phyloP scores from a whole-genome alignment of 1,140 invertebrate species.

The Drosophila sechellia region DNA sequence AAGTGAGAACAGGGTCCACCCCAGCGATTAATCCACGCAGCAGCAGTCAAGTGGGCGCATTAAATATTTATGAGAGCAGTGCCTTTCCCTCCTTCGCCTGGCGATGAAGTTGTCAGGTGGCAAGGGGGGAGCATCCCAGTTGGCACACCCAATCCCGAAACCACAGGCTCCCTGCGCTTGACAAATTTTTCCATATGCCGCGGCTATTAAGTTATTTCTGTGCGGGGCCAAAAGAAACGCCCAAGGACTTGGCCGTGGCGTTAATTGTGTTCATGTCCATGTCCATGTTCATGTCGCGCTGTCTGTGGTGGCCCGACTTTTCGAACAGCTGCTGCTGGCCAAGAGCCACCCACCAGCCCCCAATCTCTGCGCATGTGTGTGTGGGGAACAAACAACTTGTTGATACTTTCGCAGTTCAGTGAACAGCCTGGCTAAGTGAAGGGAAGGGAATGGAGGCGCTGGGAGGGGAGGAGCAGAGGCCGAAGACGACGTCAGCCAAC shows the following conservation, averaged over 20 bases:
- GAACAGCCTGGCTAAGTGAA: conserved; percentile 50
- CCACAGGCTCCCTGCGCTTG: conserved; percentile 59
- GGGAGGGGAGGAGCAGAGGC: conserved; percentile 13
- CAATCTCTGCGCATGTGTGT: conserved; percentile 41
- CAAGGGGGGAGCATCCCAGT: conserved; percentile 14
- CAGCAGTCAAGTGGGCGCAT: conserved; percentile 48
- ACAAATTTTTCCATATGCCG: conserved; percentile 75
- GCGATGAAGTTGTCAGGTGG: conserved; percentile 52
- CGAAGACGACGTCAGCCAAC: conserved; percentile 65
- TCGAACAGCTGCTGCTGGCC: conserved; percentile 68
- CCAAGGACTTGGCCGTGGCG: conserved; percentile 54
- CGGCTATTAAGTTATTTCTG: conserved; percentile 76
- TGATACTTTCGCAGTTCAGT: conserved; percentile 82
- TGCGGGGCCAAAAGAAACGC: background rate
- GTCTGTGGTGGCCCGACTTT: conserved; percentile 42
- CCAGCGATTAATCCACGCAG: conserved; percentile 36
- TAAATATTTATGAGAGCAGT: conserved; percentile 66
- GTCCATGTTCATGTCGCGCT: conserved; percentile 44
- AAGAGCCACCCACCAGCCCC: conserved; percentile 14
- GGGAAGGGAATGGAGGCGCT: background rate
- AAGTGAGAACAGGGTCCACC: conserved; percentile 38
- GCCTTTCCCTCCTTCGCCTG: conserved; percentile 15
- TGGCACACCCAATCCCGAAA: conserved; percentile 27
- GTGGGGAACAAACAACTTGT: conserved; percentile 80
- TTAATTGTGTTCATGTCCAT: conserved; percentile 73